These are phyloP conservation scores for Elephantulus edwardii DNA, from an alignment of 2,113 vertebrate species.

Conservation along the genomic window DNA sequence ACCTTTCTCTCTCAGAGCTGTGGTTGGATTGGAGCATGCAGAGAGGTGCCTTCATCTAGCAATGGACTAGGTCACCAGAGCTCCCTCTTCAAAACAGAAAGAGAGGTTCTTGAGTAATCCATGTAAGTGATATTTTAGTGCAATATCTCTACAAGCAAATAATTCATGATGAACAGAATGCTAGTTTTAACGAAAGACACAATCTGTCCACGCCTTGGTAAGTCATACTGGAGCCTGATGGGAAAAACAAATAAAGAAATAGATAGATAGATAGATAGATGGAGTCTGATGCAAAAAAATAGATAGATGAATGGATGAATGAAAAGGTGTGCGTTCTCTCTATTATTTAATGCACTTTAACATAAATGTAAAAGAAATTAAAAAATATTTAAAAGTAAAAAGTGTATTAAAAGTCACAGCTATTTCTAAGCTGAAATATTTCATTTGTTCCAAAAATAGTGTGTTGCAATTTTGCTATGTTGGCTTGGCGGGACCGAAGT, in stretches of 20 bases:
- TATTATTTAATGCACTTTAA: neutral
- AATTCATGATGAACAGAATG: neutral
- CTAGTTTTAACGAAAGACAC: neutral
- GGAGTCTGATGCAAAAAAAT: too few relatives aligned
- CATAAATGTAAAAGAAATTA: neutral
- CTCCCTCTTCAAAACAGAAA: neutral
- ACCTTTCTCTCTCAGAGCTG: too few relatives aligned
- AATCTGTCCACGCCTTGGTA: neutral
- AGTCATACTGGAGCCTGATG: neutral
- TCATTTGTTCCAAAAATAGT: neutral
- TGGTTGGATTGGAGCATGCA: too few relatives aligned
- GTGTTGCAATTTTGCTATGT: neutral
- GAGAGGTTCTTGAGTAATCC: neutral
- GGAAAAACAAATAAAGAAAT: too few relatives aligned
- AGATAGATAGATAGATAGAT: too few relatives aligned
- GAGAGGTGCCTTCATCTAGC: too few relatives aligned
- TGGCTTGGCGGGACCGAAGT: neutral
- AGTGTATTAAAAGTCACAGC: neutral
- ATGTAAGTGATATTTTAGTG: neutral
- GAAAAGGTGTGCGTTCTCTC: neutral
- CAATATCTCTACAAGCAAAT: neutral
- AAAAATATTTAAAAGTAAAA: neutral
- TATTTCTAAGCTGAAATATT: neutral
- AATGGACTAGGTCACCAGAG: too few relatives aligned
- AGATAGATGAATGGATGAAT: too few relatives aligned